These are phyloP conservation scores for Percina caprodes DNA, from an alignment of 2,113 vertebrate species.

Conservation along the genomic window DNA sequence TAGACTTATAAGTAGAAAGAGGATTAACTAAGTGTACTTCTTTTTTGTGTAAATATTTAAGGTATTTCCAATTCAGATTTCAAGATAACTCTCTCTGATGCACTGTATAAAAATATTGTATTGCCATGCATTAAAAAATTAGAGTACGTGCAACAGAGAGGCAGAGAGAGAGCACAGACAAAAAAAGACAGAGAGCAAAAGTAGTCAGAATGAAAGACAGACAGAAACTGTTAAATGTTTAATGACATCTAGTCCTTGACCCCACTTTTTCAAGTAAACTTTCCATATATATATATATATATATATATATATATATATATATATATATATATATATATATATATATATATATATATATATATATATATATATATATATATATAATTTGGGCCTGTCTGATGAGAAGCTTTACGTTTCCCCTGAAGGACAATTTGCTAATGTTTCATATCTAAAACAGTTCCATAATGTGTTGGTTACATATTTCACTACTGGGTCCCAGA, in stretches of 20 bases:
- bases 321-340: no score
- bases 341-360: not conserved
- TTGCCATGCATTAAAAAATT: not conserved
- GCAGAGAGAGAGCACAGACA: constrained; percentile 4
- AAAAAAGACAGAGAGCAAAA: constrained; percentile 20
- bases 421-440: not conserved
- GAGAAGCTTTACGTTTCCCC: not conserved
- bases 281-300: not conserved
- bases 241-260: constrained; percentile 14
- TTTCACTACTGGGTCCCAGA: not conserved
- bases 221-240: constrained; percentile 31
- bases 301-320: no score
- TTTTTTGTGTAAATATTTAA: constrained; percentile 6
- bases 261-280: not conserved
- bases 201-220: constrained; percentile 19
- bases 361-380: no score
- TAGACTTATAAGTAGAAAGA: not conserved
- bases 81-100: constrained; percentile 18
- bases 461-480: not conserved
- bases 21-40: not conserved
- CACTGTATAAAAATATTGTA: not conserved
- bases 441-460: not conserved
- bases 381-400: not conserved
- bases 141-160: constrained; percentile 4
- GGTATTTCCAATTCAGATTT: constrained; percentile 10